Evolutionary conservation across 1,140 invertebrate genomes (phyloP).

Genomic region (Lordiphosa collinella): DNA sequence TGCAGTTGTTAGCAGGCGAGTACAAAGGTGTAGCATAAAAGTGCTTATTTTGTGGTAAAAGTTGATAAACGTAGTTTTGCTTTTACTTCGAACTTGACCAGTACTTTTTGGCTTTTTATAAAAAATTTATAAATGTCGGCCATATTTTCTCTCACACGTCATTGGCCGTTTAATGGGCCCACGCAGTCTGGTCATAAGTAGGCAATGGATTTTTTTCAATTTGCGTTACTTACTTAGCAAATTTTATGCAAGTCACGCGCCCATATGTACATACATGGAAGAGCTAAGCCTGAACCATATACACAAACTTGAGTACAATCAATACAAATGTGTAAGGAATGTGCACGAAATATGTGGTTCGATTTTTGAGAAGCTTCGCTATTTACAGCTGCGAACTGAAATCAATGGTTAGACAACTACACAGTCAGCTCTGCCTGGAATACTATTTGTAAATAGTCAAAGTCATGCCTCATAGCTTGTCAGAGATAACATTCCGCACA

Average conservation of each 20-base stretch:
- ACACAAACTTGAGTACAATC: background rate
- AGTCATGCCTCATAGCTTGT: too few relatives aligned
- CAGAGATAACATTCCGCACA: too few relatives aligned
- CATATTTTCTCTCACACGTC: constrained; percentile 20
- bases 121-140: constrained; percentile 34
- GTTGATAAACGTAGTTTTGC: background rate
- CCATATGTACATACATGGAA: constrained; percentile 20
- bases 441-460: too few relatives aligned
- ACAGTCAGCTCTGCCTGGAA: too few relatives aligned
- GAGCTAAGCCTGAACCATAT: background rate
- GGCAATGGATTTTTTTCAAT: constrained; percentile 70
- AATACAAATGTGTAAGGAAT: constrained; percentile 5
- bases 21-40: constrained; percentile 3
- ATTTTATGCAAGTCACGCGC: constrained; percentile 70
- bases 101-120: too few relatives aligned
- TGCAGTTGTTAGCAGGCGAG: constrained; percentile 35
- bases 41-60: constrained; percentile 48
- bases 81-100: too few relatives aligned
- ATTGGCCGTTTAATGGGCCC: constrained; percentile 28
- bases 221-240: constrained; percentile 45
- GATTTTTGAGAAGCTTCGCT: constrained; percentile 19
- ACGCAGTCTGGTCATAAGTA: constrained; percentile 40
- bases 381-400: too few relatives aligned
- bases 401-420: too few relatives aligned
- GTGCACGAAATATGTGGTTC: constrained; percentile 35